Base-by-base conservation (phyloP, 2,113 vertebrate species). In the Nanorana parkeri region DNA sequence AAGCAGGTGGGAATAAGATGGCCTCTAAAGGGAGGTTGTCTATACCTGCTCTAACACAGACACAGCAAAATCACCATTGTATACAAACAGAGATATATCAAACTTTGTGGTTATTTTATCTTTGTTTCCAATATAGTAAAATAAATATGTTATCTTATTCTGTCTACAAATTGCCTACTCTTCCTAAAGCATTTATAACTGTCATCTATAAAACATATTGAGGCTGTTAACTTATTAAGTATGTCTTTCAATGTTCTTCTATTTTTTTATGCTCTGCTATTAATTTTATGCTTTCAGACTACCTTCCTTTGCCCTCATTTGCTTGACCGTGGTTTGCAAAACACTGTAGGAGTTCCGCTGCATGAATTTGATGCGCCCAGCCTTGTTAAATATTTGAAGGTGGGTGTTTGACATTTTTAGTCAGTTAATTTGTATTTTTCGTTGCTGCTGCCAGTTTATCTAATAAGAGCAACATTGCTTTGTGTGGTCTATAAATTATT, bases 351-450 rank as follows among this genome's bases (percentile, higher is more conserved):
- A 32, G 61, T 54, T 66, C 13, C 19, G 19, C 23, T 54, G 17
- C 65, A 19, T 29, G 61, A 60, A 36, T 60, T 17, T 36, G 47
- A 56, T 65, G 64, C 63, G 4, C 24, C 32, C 6, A 47, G 54
- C 23, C 79, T 74, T 81, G 68, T 74, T 65, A 66, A n/a, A 41
- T 66, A 65, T 81, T 66, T 13, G 24, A 63, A 71, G 32, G 67
- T 72, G 56, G 63, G 47, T 65, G 68, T 74, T 52, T 81, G 69
- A 81, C 79, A 81, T 74, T 81, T 81, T 52, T 55, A 32, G 24
- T 64, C 41, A 28, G 21, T 65, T 81, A 65, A 81, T 81, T 74
- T 74, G 68, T 74, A 66, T 29, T 81, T 81, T 65, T 73, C 47
- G 61, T 60, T 73, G 26, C 23, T 6, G 16, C 47, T 54, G 69